phyloP scores from a whole-genome alignment of 2,797 vertebrate species.

The Emys orbicularis region DNA sequence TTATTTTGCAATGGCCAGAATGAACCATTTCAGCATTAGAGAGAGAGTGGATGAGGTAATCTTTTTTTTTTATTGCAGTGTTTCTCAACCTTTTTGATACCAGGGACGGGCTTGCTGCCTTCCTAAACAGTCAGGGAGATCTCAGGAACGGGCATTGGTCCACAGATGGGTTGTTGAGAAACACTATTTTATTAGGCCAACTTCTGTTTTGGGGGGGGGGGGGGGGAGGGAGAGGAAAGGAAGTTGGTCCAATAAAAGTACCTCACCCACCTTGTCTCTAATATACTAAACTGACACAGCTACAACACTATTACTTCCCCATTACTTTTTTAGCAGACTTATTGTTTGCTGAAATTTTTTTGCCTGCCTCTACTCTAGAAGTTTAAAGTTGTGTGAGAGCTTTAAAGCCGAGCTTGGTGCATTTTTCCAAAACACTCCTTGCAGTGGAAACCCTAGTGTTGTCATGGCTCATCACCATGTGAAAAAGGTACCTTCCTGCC shows the following conservation, averaged over 20 bases:
- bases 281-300: neutral
- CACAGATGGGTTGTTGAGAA: neutral
- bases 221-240: too few species aligned
- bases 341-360: neutral
- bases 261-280: neutral
- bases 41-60: neutral
- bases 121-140: neutral
- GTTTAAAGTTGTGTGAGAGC: neutral
- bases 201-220: neutral
- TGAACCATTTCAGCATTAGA: neutral
- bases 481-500: neutral
- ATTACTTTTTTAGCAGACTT: neutral
- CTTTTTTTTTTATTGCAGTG: neutral
- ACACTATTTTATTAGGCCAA: neutral
- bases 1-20: neutral
- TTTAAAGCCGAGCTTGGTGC: neutral
- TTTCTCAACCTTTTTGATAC: neutral
- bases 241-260: neutral
- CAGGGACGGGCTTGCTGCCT: neutral
- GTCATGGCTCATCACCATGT: neutral
- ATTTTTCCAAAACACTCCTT: neutral
- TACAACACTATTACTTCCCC: neutral
- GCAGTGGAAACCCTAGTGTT: neutral
- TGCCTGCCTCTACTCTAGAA: neutral
- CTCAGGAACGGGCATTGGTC: neutral